These are phyloP conservation scores for Nannoperca obscura DNA, from an alignment of 2,797 vertebrate species.

Conservation along the genomic window DNA sequence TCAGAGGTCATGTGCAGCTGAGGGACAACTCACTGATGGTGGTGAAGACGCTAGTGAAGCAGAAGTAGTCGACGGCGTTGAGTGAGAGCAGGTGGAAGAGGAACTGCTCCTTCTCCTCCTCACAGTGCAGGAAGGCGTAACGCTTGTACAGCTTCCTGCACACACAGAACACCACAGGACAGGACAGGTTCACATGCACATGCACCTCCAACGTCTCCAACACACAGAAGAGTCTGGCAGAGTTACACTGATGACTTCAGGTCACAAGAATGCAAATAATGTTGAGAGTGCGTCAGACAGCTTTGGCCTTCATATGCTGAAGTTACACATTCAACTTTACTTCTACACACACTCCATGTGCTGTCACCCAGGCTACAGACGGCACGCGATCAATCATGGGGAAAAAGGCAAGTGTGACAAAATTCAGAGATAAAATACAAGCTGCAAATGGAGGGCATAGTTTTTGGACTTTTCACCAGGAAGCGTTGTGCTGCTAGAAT, in stretches of 20 bases:
- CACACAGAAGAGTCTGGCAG: neutral
- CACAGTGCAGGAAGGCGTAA: constrained; percentile 94
- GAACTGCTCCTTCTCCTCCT: constrained; percentile 96
- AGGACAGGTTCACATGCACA: neutral
- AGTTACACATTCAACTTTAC: too few relatives aligned
- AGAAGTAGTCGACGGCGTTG: constrained; percentile 96
- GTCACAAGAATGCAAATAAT: neutral
- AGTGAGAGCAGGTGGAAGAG: constrained; percentile 95
- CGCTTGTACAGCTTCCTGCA: constrained; percentile 95
- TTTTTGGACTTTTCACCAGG: too few relatives aligned
- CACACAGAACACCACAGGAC: neutral
- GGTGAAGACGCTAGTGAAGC: constrained; percentile 96
- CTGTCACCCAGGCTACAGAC: too few relatives aligned
- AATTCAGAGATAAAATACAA: too few relatives aligned
- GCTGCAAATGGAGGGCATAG: too few relatives aligned
- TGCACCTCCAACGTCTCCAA: neutral
- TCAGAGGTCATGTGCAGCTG: neutral
- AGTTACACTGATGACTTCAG: neutral
- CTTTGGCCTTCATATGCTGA: too few relatives aligned
- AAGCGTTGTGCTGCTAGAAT: too few relatives aligned
- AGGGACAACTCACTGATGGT: constrained; percentile 91
- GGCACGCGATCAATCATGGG: too few relatives aligned
- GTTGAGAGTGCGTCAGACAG: neutral
- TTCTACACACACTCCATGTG: too few relatives aligned
- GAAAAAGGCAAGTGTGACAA: too few relatives aligned